phyloP scores from a whole-genome alignment of 2,888 invertebrate species.

The Hypena proboscidalis region DNA sequence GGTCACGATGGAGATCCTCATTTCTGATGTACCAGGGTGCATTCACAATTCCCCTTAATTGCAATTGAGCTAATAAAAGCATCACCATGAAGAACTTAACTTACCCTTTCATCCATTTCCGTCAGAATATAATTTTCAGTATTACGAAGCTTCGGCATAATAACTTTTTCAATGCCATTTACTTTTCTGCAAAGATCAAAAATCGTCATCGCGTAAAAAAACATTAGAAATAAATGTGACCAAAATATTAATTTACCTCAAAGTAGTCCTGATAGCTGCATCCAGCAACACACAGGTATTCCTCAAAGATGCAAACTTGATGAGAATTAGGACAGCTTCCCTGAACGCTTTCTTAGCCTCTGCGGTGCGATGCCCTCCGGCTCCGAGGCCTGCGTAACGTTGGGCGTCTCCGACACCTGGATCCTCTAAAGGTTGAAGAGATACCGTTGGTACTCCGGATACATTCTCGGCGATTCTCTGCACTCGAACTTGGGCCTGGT shows the following conservation, averaged over 20 bases:
- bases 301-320: conserved; percentile 81
- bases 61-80: not conserved
- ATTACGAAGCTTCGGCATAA: conserved; percentile 74
- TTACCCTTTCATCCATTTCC: conserved; percentile 80
- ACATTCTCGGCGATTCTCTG: conserved; percentile 71
- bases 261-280: conserved; percentile 66
- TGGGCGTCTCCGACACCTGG: conserved; percentile 59
- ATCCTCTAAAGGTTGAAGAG: conserved; percentile 70
- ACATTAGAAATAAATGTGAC: not conserved
- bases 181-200: conserved; percentile 66
- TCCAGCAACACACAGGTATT: conserved; percentile 72
- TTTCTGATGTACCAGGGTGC: too few relatives aligned
- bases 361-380: conserved; percentile 73
- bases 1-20: too few relatives aligned
- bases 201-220: not conserved
- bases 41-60: too few relatives aligned
- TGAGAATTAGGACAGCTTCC: conserved; percentile 68
- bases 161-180: conserved; percentile 79
- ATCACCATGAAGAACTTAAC: conserved; percentile 9
- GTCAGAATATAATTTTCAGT: conserved; percentile 74
- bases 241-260: conserved; percentile 58
- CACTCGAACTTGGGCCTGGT: conserved; percentile 75
- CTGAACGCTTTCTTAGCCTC: conserved; percentile 76
- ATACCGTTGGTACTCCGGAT: conserved; percentile 72
- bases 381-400: conserved; percentile 72